These are phyloP conservation scores for Girardinichthys multiradiatus DNA, from an alignment of 2,113 vertebrate genomes.

Conservation along the genomic window DNA sequence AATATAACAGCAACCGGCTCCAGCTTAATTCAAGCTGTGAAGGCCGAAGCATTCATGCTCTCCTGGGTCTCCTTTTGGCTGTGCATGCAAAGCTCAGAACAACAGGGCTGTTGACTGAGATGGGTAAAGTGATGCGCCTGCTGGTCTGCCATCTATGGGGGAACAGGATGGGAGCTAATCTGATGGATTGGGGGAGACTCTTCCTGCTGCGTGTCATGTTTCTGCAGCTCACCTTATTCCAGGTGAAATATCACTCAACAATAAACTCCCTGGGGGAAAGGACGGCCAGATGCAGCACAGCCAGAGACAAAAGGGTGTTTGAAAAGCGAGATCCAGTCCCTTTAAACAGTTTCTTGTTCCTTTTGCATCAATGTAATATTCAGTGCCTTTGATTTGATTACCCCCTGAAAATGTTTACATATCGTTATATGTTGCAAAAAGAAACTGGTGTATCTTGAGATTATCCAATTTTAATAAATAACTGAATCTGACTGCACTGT, in stretches of 20 bases:
- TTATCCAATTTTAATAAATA: no score
- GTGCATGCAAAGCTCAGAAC: slow-evolving; percentile 63
- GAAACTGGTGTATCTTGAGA: not conserved
- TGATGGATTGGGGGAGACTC: slow-evolving; percentile 41
- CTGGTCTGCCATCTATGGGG: slow-evolving; percentile 49
- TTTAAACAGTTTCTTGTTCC: not conserved
- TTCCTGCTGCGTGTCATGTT: slow-evolving; percentile 54
- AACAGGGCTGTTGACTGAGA: slow-evolving; percentile 64
- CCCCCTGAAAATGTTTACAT: not conserved
- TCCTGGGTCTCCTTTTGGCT: slow-evolving; percentile 61
- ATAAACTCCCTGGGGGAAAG: slow-evolving; percentile 17
- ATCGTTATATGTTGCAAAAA: not conserved
- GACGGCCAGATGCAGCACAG: slow-evolving; percentile 6
- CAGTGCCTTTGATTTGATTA: not conserved
- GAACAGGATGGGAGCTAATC: slow-evolving; percentile 29
- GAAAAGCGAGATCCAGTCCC: slow-evolving; percentile 13
- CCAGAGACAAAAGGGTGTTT: slow-evolving; percentile 18
- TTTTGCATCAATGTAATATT: not conserved
- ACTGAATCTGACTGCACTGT: no score
- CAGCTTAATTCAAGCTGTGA: slow-evolving; percentile 14
- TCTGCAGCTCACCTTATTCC: slow-evolving; percentile 53
- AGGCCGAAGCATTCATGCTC: slow-evolving; percentile 18
- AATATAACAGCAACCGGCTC: slow-evolving; percentile 33
- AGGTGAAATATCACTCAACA: slow-evolving; percentile 53
- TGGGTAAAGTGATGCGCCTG: slow-evolving; percentile 68